These are phyloP conservation scores for Pachydiplax longipennis DNA, from an alignment of 2,888 invertebrate species.

Conservation along the genomic window DNA sequence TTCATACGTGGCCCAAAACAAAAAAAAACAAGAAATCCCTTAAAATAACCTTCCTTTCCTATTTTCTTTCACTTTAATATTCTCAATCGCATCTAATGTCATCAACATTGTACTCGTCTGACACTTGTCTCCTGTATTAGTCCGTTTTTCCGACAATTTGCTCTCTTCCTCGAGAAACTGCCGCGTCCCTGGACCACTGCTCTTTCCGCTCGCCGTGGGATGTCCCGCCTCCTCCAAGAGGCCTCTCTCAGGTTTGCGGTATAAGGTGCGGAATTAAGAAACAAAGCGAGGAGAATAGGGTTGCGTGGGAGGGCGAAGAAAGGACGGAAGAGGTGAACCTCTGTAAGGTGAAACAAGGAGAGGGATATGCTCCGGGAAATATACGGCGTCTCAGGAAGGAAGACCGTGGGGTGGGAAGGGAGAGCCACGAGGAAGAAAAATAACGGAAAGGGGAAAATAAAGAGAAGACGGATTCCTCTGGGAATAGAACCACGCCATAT, in stretches of 20 bases:
- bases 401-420: neutral
- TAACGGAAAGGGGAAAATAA: neutral
- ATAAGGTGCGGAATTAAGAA: neutral
- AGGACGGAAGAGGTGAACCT: neutral
- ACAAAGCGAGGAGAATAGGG: neutral
- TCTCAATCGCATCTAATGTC: no score
- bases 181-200: no score
- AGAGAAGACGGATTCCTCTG: neutral
- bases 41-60: no score
- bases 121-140: no score
- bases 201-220: no score
- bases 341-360: conserved; percentile 2
- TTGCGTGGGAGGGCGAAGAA: neutral
- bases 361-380: conserved; percentile 16
- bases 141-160: no score
- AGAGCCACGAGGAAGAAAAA: neutral
- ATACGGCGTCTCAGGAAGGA: neutral
- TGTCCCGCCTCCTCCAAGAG: no score
- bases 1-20: no score
- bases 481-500: neutral
- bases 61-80: no score
- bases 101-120: no score
- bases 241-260: neutral
- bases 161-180: no score
- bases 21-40: no score